These are phyloP conservation scores for Rhingia rostrata DNA, from an alignment of 2,888 invertebrate species.

Conservation along the genomic window DNA sequence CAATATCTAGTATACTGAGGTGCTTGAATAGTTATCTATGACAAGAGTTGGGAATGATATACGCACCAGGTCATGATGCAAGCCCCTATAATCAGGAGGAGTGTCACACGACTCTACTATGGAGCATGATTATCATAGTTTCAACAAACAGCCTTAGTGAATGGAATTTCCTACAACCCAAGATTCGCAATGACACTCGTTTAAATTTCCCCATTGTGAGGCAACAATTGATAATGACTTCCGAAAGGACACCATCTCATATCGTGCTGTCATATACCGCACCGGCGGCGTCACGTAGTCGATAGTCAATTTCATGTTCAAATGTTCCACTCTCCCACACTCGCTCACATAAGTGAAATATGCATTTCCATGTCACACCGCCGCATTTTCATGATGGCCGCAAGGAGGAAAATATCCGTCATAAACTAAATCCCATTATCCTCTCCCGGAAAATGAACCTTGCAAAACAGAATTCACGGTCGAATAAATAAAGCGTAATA, in stretches of 20 bases:
- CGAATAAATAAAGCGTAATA: slow-evolving; percentile 33
- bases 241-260: slow-evolving; percentile 4
- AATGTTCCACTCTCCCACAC: background rate
- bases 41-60: too few species aligned
- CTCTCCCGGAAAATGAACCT: slow-evolving; percentile 13
- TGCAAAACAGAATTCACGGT: slow-evolving; percentile 32
- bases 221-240: background rate
- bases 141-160: too few species aligned
- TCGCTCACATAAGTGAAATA: slow-evolving; percentile 5
- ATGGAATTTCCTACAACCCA: too few species aligned
- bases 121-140: too few species aligned
- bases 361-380: slow-evolving; percentile 24
- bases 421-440: slow-evolving; percentile 10
- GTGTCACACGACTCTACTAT: too few species aligned
- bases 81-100: too few species aligned
- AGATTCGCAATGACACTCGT: background rate
- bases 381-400: background rate
- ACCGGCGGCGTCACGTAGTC: background rate
- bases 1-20: too few species aligned
- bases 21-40: too few species aligned
- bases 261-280: background rate
- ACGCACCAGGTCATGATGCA: too few species aligned
- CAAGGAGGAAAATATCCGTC: background rate
- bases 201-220: background rate
- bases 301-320: slow-evolving; percentile 5